Conservation (phyloP, 1,140 invertebrate species). For the Ctenoplectra terminalis region DNA sequence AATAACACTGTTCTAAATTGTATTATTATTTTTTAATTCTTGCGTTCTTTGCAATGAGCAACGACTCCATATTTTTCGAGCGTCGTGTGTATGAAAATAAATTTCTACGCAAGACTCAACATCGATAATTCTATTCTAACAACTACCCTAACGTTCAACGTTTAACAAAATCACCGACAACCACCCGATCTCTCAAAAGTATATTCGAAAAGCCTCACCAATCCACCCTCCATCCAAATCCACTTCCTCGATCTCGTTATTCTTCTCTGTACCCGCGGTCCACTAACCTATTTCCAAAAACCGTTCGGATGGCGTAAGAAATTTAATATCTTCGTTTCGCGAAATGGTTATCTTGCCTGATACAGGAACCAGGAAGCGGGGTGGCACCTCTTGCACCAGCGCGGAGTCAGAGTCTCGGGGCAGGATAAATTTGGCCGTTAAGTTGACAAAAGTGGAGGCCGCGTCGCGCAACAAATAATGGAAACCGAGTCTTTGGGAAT, state of each 20-base stretch:
- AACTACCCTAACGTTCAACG: no score
- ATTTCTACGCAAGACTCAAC: no score
- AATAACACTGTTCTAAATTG: no score
- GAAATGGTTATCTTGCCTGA: conserved; percentile 22
- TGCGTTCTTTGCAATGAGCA: no score
- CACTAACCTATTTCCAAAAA: neutral
- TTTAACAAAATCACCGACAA: neutral
- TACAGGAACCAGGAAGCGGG: no score
- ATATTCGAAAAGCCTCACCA: no score
- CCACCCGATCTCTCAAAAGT: neutral
- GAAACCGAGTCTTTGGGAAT: conserved; percentile 2
- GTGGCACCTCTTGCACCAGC: neutral
- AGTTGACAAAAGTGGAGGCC: conserved; percentile 34
- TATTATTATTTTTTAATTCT: no score
- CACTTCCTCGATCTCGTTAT: neutral
- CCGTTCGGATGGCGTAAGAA: neutral
- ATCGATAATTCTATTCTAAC: no score
- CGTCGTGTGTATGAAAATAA: no score
- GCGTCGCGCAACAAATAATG: conserved; percentile 25
- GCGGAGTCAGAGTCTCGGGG: neutral
- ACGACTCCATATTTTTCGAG: no score
- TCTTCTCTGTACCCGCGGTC: neutral
- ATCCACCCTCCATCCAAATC: neutral
- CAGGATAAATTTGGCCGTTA: conserved; percentile 9
- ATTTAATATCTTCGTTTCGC: conserved; percentile 23